A percentile compares a stretch with the other conserved stretches of the same genome.
phyloP scores from a whole-genome alignment of 2,888 invertebrate species.

The Leptinotarsa tumamoca region DNA sequence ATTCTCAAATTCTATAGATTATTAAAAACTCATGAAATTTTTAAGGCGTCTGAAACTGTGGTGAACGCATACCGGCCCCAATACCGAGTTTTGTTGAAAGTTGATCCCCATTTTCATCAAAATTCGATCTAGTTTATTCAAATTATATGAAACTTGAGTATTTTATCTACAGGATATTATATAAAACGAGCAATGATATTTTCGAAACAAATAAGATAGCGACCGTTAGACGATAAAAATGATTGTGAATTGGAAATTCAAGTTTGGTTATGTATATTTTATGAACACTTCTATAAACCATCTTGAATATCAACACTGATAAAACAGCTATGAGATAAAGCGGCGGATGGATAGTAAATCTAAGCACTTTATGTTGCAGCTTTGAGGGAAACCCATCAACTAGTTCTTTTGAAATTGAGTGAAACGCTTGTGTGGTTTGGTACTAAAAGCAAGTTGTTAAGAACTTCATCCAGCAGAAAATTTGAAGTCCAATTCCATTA shows the following conservation, averaged over 20 bases:
- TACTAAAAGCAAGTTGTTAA: too few species aligned
- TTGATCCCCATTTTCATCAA: too few species aligned
- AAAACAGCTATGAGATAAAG: neutral
- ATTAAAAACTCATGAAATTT: too few species aligned
- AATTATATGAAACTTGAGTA: too few species aligned
- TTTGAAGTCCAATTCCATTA: too few species aligned
- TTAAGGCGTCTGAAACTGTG: too few species aligned
- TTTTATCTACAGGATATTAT: neutral
- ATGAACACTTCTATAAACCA: neutral
- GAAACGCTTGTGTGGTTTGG: too few species aligned
- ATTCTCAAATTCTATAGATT: too few species aligned
- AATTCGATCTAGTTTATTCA: too few species aligned
- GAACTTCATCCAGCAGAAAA: too few species aligned
- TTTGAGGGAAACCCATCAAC: neutral
- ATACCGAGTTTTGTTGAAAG: too few species aligned
- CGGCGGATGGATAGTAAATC: neutral
- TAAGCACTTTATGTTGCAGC: neutral
- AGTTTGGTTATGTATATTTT: slow-evolving; percentile 8
- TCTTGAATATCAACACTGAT: neutral
- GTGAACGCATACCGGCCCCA: too few species aligned
- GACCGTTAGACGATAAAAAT: neutral
- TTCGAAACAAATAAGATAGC: neutral
- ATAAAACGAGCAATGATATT: neutral
- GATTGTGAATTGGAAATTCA: slow-evolving; percentile 4
- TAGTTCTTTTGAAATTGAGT: neutral